Base-by-base conservation (phyloP, 2,113 vertebrate genomes). In the Alouatta palliata region DNA sequence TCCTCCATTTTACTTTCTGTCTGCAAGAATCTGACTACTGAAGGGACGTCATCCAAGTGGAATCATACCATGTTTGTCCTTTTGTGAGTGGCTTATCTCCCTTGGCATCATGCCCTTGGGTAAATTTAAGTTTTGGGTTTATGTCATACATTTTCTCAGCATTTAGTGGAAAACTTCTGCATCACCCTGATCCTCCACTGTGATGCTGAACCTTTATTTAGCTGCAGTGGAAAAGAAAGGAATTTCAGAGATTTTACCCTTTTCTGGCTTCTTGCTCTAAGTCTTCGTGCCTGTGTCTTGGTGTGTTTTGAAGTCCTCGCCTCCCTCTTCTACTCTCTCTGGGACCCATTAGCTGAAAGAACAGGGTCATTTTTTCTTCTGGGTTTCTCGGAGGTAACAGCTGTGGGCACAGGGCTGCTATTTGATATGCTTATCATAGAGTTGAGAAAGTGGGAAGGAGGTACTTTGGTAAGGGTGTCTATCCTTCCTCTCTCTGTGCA, bases 281-380 rank as follows among this genome's bases (percentile, higher is more conserved):
- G 47, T 54, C 19, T 23, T 52, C 16, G 17, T 52, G 0, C 17
- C 47, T 35, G 4, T 43, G 37, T 21, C 49, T n/a, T 19, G 64
- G 11, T 21, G 2, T 90, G 76, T 86, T 94, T 94, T 54, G 52
- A 49, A 82, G 40, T 30, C 16, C 25, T 43, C 1, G 0, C 40
- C 75, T 14, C 30, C 79, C 30, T 27, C 56, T 32, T 35, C n/a
- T 27, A 3, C 49, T 58, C 56, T 47, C 84, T 10, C 37, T 21
- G 86, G 95, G 86, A n/a, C 93, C 79, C 47, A 49, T 79, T 90
- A 93, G 68, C 66, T 37, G 32, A 87, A 32, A 19, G 32, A 90
- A 21, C 40, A 37, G 30, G 49, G 54, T 87, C 27, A 7, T n/a
- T 88, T 35, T 87, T 77, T 77, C 76, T 12, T 27, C 43, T 90